Evolutionary conservation across 2,113 vertebrate genomes (phyloP).

Genomic region (Eulacestoma nigropectus): DNA sequence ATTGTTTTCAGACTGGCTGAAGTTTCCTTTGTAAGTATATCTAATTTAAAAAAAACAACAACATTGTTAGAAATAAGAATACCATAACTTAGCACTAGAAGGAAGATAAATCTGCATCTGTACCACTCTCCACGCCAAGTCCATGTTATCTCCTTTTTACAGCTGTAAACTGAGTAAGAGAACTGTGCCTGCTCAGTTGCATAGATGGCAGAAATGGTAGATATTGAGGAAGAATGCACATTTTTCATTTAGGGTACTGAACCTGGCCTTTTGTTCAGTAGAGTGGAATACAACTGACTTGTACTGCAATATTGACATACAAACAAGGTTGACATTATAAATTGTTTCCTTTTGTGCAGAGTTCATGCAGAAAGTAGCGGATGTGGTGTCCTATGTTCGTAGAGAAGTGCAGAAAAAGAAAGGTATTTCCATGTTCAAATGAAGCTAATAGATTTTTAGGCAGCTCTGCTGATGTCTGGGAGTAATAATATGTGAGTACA

Average conservation of each 20-base stretch:
- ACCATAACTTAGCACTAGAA: neutral
- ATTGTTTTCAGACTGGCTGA: neutral
- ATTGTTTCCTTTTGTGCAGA: conserved; percentile 45
- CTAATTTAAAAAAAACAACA: neutral
- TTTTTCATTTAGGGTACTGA: neutral
- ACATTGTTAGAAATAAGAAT: neutral
- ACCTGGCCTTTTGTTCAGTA: neutral
- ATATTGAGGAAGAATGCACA: neutral
- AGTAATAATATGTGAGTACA: neutral
- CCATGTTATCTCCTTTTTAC: neutral
- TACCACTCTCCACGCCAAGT: neutral
- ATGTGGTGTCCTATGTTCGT: neutral
- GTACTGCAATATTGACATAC: neutral
- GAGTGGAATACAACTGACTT: neutral
- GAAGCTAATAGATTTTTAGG: neutral
- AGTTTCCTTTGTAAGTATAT: neutral
- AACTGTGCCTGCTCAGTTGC: neutral
- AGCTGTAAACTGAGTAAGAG: neutral
- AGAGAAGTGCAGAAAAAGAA: neutral
- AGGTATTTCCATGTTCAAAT: conserved; percentile 47
- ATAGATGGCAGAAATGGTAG: neutral
- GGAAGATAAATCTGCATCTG: neutral
- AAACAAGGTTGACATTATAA: neutral
- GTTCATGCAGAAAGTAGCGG: neutral
- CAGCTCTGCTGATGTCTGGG: neutral